A percentile compares a stretch with the other conserved stretches of the same genome.
phyloP scores from a whole-genome alignment of 2,113 vertebrate genomes.

The Notarius lentiginosus region DNA sequence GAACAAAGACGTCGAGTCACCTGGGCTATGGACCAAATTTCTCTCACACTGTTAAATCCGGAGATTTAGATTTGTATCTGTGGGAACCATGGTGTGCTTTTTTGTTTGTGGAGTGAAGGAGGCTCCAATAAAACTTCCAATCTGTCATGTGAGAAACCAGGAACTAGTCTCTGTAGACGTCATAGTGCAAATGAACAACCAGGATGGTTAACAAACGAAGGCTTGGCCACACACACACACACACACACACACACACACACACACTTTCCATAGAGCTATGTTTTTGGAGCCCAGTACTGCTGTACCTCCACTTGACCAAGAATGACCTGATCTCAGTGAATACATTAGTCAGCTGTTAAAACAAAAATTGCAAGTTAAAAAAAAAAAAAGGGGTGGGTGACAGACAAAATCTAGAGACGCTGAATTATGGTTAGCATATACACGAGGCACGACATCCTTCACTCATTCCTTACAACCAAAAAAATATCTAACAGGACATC shows the following conservation, averaged over 20 bases:
- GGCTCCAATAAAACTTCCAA: neutral
- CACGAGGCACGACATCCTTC: neutral
- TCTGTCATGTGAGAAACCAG: slow-evolving; percentile 10
- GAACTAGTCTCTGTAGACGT: slow-evolving; percentile 2
- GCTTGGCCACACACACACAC: slow-evolving; percentile 11
- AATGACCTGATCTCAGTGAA: neutral
- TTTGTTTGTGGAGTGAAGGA: neutral
- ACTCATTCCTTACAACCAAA: neutral
- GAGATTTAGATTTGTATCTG: neutral
- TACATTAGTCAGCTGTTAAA: neutral
- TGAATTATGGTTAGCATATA: neutral
- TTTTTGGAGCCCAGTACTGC: neutral
- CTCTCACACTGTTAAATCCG: slow-evolving; percentile 1
- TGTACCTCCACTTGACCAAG: neutral
- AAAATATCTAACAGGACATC: neutral
- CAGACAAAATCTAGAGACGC: neutral
- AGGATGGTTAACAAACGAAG: slow-evolving; percentile 12
- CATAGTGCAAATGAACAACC: slow-evolving; percentile 33
- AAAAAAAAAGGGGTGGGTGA: neutral
- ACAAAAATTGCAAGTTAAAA: neutral
- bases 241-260: slow-evolving; percentile 12
- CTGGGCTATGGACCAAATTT: neutral
- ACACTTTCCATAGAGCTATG: neutral
- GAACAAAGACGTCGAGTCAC: neutral
- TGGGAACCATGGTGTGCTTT: neutral